phyloP scores from a whole-genome alignment of 2,797 vertebrate species.

The Bradypus variegatus region DNA sequence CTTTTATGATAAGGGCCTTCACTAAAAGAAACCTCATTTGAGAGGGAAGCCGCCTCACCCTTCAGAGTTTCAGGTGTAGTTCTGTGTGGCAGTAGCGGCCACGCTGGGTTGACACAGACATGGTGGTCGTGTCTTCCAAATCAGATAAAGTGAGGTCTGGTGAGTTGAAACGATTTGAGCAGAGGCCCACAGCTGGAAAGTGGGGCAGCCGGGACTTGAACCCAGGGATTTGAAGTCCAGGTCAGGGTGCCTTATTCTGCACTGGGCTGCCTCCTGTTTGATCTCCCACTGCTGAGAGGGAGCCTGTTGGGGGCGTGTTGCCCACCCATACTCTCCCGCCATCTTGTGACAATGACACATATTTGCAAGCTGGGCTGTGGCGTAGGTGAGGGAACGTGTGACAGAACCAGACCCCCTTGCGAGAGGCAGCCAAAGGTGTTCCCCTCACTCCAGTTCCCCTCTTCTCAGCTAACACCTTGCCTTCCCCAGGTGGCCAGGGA shows the following conservation, averaged over 20 bases:
- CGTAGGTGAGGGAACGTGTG: background rate
- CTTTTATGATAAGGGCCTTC: background rate
- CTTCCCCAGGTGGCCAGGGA: background rate
- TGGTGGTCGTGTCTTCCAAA: background rate
- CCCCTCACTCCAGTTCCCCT: background rate
- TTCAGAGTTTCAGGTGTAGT: accelerated
- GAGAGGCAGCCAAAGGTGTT: background rate
- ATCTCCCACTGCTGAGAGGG: background rate
- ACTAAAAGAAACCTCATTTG: background rate
- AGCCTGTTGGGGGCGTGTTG: too few species aligned
- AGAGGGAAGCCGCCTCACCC: background rate
- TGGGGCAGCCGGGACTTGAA: background rate
- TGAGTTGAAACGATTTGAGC: background rate
- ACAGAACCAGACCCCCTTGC: background rate
- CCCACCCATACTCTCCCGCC: too few species aligned
- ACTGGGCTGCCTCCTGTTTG: background rate
- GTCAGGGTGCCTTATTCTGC: background rate
- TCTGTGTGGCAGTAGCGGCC: too few species aligned
- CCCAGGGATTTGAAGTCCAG: background rate
- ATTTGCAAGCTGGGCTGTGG: background rate
- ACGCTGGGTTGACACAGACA: background rate
- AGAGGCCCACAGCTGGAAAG: background rate
- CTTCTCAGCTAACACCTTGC: background rate
- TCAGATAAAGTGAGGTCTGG: background rate
- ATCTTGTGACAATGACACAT: background rate